A percentile compares a stretch with the other conserved stretches of the same genome.
Conservation (phyloP, 2,888 invertebrate genomes). For the Tromatobia lineatoria region DNA sequence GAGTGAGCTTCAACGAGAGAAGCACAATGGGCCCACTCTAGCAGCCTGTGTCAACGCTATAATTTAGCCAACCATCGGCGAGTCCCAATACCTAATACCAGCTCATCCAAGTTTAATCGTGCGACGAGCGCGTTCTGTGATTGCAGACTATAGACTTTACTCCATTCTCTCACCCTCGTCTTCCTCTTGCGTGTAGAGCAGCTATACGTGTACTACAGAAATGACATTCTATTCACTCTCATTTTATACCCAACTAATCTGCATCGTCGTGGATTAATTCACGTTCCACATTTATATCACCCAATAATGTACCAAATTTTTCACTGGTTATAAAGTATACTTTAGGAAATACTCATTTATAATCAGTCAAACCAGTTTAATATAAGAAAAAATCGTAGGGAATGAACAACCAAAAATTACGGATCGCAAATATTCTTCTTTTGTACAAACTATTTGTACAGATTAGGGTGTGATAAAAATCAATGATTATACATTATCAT, state of each 20-base stretch:
- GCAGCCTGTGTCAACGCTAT: conserved; percentile 65
- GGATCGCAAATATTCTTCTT: no score
- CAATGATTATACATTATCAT: no score
- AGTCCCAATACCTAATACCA: conserved; percentile 52
- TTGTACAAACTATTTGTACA: no score
- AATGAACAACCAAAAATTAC: no score
- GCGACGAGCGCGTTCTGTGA: conserved; percentile 56
- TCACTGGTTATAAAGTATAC: no score
- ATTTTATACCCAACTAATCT: not conserved
- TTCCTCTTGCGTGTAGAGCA: conserved; percentile 7
- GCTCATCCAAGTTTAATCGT: conserved; percentile 45
- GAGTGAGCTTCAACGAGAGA: conserved; percentile 50
- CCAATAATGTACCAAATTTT: no score
- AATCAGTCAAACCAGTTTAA: no score
- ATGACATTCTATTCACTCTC: not conserved
- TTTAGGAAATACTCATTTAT: no score
- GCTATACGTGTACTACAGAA: not conserved
- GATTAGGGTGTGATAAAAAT: no score
- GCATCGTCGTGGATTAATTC: not conserved
- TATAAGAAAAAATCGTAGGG: no score
- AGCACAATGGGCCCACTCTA: conserved; percentile 68
- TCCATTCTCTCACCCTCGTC: conserved; percentile 2
- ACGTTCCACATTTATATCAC: no score
- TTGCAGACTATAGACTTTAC: conserved; percentile 24
- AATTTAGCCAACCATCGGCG: conserved; percentile 63